A percentile compares a stretch with the other conserved stretches of the same genome.
phyloP scores from a whole-genome alignment of 2,888 invertebrate species.

The Apodemia zela region DNA sequence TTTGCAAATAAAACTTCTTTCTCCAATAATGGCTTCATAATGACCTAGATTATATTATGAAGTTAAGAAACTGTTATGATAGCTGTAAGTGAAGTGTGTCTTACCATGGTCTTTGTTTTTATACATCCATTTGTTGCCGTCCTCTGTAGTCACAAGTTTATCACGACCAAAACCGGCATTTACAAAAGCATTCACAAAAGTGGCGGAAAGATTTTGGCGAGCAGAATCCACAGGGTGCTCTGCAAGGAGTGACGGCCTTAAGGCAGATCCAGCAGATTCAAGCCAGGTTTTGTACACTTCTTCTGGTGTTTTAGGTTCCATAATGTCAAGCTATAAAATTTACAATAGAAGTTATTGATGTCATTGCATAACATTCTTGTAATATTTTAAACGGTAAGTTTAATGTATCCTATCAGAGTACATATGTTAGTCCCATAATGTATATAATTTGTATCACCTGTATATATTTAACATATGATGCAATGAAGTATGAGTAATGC shows the following conservation, averaged over 20 bases:
- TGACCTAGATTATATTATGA: no score
- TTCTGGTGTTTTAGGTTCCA: conserved; percentile 99
- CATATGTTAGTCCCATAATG: no score
- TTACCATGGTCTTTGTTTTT: conserved; percentile 96
- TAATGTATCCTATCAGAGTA: no score
- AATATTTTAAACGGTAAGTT: no score
- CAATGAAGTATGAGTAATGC: no score
- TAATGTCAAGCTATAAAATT: conserved; percentile 90
- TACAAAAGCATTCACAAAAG: conserved; percentile 99
- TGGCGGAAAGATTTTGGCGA: conserved; percentile 96
- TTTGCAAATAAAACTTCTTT: no score
- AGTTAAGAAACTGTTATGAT: not conserved
- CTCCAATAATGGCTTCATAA: no score
- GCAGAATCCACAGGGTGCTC: conserved; percentile 94
- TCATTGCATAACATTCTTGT: no score
- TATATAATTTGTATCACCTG: no score
- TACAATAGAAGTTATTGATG: not conserved
- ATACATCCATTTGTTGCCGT: conserved; percentile 92
- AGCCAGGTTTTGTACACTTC: conserved; percentile 99
- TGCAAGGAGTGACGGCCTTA: conserved; percentile 85
- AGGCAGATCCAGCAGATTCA: conserved; percentile 86
- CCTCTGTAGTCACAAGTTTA: conserved; percentile 94
- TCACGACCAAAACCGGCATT: conserved; percentile 98
- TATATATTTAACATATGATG: no score
- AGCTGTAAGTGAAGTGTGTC: conserved; percentile 16